Evolutionary conservation across 2,797 vertebrate genomes (phyloP), one percentile per base, ranked within the genome.

Genomic region (Cirrhinus mrigala): DNA sequence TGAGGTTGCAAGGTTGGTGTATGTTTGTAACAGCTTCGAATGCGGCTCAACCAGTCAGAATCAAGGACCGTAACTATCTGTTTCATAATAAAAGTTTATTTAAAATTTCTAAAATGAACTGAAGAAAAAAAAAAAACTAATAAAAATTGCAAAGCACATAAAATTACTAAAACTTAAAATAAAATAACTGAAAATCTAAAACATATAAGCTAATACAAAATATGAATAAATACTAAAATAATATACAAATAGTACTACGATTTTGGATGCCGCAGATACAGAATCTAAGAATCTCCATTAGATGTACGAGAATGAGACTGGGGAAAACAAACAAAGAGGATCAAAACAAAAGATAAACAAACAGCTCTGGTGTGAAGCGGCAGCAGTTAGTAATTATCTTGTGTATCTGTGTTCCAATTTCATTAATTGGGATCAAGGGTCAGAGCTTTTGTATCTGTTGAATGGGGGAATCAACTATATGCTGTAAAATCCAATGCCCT

Each of bases 401-500:
- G 74, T 84, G 66, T 79, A 24, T 50, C 44, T 64, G 27, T 56
- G 76, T 71, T 62, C 54, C 27, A 79, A 1, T 64, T 73, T 80
- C 29, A 64, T 73, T 80, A 54, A 85, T 64, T 85, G 77, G 83
- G 75, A 62, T 60, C 76, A 64, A 40, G 83, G 56, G 77, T 62
- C 54, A 73, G 66, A 79, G 68, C 40, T 68, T 84, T 80, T 80
- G 44, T 79, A 79, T 85, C 8, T 50, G 50, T 68, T 58, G 64
- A 2, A 84, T 50, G 56, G n/a, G 20, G 7, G 11, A 33, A 84
- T 78, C 46, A 20, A 62, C 68, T 73, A 71, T 69, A 54, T 73
- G 68, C 44, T 85, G 77, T 85, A 85, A 79, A 85, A 80, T 73
- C 77, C 68, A 40, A 62, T 73, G 68, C 54, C 83, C 46, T 62